A percentile compares a stretch with the other conserved stretches of the same genome.
phyloP scores from a whole-genome alignment of 2,888 invertebrate species.

The Oithona nana region DNA sequence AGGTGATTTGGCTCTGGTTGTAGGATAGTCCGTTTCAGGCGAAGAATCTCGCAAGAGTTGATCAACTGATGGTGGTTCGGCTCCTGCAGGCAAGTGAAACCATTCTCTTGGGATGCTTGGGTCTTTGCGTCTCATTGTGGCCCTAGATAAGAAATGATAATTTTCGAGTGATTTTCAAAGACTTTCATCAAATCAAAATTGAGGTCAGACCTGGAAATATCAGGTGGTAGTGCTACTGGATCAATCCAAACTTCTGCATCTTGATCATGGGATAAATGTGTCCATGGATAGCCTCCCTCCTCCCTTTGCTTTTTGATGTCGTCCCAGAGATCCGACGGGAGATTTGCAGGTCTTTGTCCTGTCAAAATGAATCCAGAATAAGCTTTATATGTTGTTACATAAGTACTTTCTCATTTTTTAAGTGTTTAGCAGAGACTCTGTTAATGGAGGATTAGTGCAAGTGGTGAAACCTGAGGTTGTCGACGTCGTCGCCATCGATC shows the following conservation, averaged over 20 bases:
- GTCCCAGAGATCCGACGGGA: neutral
- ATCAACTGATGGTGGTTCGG: neutral
- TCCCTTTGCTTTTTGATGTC: conserved; percentile 5
- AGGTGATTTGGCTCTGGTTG: neutral
- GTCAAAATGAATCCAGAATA: no score
- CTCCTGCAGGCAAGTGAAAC: conserved; percentile 10
- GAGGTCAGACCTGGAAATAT: conserved; percentile 4
- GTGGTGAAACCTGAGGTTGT: no score
- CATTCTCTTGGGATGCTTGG: conserved; percentile 12
- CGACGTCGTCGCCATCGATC: conserved; percentile 6
- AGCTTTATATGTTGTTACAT: no score
- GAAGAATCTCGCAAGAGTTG: conserved; percentile 1
- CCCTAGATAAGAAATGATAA: conserved; percentile 3
- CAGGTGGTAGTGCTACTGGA: neutral
- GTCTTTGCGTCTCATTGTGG: conserved; percentile 4
- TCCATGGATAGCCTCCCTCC: conserved; percentile 1
- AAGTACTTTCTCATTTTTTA: no score
- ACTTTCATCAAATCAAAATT: no score
- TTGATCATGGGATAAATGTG: conserved; percentile 9
- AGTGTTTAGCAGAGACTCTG: no score
- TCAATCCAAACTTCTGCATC: conserved; percentile 15
- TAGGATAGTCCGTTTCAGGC: neutral
- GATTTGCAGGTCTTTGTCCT: no score
- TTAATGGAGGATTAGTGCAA: no score
- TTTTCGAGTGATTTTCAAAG: neutral